These are phyloP conservation scores for Camponotus vicinus DNA, from an alignment of 1,140 invertebrate genomes.

Conservation along the genomic window DNA sequence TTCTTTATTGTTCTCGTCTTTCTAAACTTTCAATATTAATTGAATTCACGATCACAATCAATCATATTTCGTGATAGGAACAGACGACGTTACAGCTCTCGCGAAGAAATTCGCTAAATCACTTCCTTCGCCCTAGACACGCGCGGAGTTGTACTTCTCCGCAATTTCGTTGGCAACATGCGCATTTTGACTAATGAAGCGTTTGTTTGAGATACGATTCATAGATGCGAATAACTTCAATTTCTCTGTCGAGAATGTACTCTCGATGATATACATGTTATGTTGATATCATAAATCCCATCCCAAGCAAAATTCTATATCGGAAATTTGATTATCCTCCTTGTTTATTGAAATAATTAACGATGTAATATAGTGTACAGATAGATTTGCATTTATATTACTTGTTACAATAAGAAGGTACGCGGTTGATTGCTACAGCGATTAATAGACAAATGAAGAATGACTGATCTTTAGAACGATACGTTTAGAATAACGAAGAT, in stretches of 20 bases:
- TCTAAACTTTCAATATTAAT: background rate
- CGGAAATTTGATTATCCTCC: conserved; percentile 38
- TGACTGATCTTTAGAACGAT: conserved; percentile 7
- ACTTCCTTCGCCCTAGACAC: background rate
- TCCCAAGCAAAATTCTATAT: background rate
- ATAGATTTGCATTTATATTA: background rate
- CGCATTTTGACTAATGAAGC: conserved; percentile 58
- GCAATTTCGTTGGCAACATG: conserved; percentile 39
- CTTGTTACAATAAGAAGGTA: conserved; percentile 1
- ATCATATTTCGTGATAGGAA: background rate
- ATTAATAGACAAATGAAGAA: background rate
- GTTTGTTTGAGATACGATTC: conserved; percentile 46
- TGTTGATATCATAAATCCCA: conserved; percentile 5
- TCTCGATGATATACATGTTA: conserved; percentile 21
- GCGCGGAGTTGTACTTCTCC: background rate
- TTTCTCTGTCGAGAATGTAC: conserved; percentile 36
- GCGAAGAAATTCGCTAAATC: conserved; percentile 24
- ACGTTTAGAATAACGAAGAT: conserved; percentile 26
- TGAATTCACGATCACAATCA: background rate
- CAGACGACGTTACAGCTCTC: background rate
- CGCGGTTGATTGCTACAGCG: background rate
- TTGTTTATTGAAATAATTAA: conserved; percentile 48
- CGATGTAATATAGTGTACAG: background rate
- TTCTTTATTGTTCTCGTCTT: background rate
- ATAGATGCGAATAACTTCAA: conserved; percentile 34